These are phyloP conservation scores for Manis crassicaudata DNA, from an alignment of 2,797 vertebrate genomes.

Conservation along the genomic window DNA sequence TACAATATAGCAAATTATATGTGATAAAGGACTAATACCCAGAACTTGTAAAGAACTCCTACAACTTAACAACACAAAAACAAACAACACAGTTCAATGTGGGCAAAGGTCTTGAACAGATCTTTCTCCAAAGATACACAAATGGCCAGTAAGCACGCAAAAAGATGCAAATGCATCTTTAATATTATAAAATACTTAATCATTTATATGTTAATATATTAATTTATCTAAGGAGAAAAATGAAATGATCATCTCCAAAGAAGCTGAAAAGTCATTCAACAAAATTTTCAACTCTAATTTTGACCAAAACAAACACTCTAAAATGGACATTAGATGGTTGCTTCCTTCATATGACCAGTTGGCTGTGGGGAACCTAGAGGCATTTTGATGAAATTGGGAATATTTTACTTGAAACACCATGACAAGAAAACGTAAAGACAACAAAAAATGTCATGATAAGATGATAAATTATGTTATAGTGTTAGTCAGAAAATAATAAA, in stretches of 20 bases:
- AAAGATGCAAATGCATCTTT: not conserved
- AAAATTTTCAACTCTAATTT: not conserved
- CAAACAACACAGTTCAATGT: not conserved
- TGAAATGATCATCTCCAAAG: not conserved
- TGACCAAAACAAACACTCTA: not conserved
- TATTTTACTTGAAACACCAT: not conserved
- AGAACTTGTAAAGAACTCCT: not conserved
- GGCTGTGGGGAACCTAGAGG: not conserved
- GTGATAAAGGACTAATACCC: not conserved
- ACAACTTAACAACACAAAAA: not conserved
- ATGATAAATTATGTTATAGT: not conserved
- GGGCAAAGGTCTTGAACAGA: not conserved
- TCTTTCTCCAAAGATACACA: not conserved
- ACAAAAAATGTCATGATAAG: not conserved
- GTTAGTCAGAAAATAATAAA: not conserved
- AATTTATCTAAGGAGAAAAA: not conserved
- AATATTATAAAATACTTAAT: not conserved
- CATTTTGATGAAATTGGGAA: not conserved
- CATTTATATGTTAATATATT: not conserved
- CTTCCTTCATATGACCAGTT: not conserved
- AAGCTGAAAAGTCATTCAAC: not conserved
- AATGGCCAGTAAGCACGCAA: not conserved
- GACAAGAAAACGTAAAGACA: not conserved
- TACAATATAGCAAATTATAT: not conserved
- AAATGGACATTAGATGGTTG: not conserved